Base-by-base conservation (phyloP, 2,113 vertebrate genomes). In the Callopanchax toddi region DNA sequence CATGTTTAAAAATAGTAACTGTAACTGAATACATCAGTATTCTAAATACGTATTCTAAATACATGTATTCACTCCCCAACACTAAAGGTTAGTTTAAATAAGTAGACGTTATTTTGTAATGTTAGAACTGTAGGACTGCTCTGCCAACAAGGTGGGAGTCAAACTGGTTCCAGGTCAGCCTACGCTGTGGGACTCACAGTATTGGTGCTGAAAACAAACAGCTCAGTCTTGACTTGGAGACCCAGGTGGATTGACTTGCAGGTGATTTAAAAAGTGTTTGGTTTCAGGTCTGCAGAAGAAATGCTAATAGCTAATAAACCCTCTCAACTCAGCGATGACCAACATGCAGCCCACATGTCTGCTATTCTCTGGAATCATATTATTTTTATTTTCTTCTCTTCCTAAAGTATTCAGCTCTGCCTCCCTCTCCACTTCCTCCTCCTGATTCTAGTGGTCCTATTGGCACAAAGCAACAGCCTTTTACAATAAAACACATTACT, bases 401-500 rank as follows among this genome's bases (percentile, higher is more conserved):
- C 8, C 32, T 25, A 15, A 20, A 5, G 32, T 32, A 6, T 15
- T 12, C 44, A 49, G 32, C 13, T 21, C 46, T 34, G 25, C 60
- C 39, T 15, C 26, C 66, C 42, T 4, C 8, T 25, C 39, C 25
- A 18, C 49, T 26, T 45, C 51, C 43, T 65, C 44, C 40, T 62
- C 15, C 51, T 60, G 45, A 54, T 65, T 43, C 74, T 57, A 29
- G 46, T 32, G 43, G 39, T 64, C 54, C 21, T 56, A 49, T 29
- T 22, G 49, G 60, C 58, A 71, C 69, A 20, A 70, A 74, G 60
- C 64, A 50, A 60, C 50, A 32, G 55, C 16, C 54, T 21, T 44
- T 39, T 42, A 71, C 72, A 79, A 66, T 49, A 53, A 40, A 80
- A 54, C 71, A 73, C 86, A 82, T 83, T 82, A 78, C 36, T 37